Evolutionary conservation across 2,113 vertebrate genomes (phyloP).

Genomic region (Micronisus gabar): DNA sequence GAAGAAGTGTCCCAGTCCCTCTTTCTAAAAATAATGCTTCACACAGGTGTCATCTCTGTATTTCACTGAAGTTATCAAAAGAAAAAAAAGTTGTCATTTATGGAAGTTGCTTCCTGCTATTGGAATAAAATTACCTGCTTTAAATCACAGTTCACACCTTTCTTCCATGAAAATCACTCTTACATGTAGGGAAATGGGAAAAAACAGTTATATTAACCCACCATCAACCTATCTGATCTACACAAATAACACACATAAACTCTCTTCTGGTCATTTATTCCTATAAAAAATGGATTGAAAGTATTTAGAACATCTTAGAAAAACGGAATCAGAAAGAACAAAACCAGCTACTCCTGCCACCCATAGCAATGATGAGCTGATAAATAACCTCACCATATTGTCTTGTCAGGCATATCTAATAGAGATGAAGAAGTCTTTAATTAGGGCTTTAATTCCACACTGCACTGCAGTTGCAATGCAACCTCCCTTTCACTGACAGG

Average conservation of each 20-base stretch:
- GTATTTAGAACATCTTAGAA: neutral
- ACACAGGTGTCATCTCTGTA: slow-evolving; percentile 33
- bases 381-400: neutral
- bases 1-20: slow-evolving; percentile 18
- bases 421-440: slow-evolving; percentile 24
- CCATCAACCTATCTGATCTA: neutral
- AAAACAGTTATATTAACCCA: neutral
- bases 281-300: neutral
- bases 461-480: neutral
- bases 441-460: slow-evolving; percentile 27
- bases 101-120: slow-evolving; percentile 31
- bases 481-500: neutral
- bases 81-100: slow-evolving; percentile 43
- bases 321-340: neutral
- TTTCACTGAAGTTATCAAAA: slow-evolving; percentile 33
- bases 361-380: neutral
- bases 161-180: neutral
- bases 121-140: slow-evolving; percentile 12
- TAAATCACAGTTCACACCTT: slow-evolving; percentile 17
- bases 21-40: slow-evolving; percentile 51
- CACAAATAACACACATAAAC: neutral
- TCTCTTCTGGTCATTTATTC: neutral
- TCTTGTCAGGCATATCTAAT: neutral
- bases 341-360: neutral
- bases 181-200: neutral